These are phyloP conservation scores for Alectura lathami DNA, from an alignment of 2,113 vertebrate species.

Conservation along the genomic window DNA sequence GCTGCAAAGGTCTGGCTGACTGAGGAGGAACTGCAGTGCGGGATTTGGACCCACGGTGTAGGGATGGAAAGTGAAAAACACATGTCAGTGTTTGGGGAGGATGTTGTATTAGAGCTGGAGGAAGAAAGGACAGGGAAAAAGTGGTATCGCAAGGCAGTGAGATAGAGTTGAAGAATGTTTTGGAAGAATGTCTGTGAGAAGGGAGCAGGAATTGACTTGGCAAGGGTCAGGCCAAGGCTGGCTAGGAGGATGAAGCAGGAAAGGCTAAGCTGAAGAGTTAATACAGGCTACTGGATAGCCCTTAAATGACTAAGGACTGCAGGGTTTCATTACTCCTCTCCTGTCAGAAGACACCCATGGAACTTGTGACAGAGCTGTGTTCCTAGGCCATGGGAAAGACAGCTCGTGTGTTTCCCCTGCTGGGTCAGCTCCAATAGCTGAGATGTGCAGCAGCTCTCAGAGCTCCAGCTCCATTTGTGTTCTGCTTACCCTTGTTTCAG, in stretches of 20 bases:
- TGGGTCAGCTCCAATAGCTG: background rate
- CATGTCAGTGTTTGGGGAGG: fast-evolving
- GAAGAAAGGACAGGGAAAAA: background rate
- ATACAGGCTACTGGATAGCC: background rate
- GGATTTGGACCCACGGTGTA: background rate
- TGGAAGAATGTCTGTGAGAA: background rate
- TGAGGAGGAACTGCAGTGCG: background rate
- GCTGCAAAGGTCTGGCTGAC: background rate
- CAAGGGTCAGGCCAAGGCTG: background rate
- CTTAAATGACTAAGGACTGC: background rate
- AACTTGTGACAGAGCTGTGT: background rate
- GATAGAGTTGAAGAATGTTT: background rate
- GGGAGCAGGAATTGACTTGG: background rate
- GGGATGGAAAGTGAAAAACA: background rate
- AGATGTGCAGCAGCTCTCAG: background rate
- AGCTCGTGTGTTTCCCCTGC: background rate
- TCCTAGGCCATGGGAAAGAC: background rate
- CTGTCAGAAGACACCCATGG: background rate
- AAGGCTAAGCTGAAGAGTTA: background rate
- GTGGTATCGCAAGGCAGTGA: background rate
- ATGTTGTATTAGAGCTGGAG: background rate
- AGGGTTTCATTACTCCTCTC: background rate
- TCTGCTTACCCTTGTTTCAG: background rate
- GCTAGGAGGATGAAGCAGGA: background rate
- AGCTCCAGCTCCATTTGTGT: background rate